Base-by-base conservation (phyloP, 2,113 vertebrate genomes). In the Pachycephala philippinensis region DNA sequence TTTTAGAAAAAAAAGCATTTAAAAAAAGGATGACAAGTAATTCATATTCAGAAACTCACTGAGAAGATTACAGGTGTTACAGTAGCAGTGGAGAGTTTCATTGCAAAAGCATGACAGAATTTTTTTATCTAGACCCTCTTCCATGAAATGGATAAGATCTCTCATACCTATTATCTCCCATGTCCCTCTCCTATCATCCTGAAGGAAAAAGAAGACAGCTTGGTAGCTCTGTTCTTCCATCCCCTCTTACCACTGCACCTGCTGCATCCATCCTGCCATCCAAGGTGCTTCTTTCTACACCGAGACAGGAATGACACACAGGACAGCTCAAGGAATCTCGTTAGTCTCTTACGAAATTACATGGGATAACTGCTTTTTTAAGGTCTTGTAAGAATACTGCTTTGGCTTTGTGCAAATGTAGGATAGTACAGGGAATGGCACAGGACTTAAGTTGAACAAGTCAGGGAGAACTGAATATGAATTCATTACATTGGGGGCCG, bases 401-500 rank as follows among this genome's bases (percentile, higher is more conserved):
- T 40, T 70, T 65, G 26, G 11, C 37, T 84, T 84, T 84, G 42
- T 31, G 11, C 33, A 84, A 63, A 59, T 30, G 9, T 31, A 44
- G 44, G 28, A 30, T 13, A 68, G 30, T 16, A 20, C 13, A 80
- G 28, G 47, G 42, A 19, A 35, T 35, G 7, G 28, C 9, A 56
- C 26, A 54, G 63, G 10, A 40, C 39, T 31, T 64, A 49, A 70
- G 30, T 12, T 59, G 44, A 69, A 75, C 15, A 56, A 44, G 21
- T 19, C 18, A 68, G 30, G 7, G 11, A 81, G 44, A 84, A 31
- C 19, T 22, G 23, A 71, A 76, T 66, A 24, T 7, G 5, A 13
- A 65, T 56, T 65, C 24, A 23, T 60, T 52, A 39, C 6, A 11
- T 0, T 35, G 30, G 13, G 11, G 16, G 10, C 19, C 0, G 0